Evolutionary conservation across 2,797 vertebrate species (phyloP).

Genomic region (Sternarchorhynchus goeldii): DNA sequence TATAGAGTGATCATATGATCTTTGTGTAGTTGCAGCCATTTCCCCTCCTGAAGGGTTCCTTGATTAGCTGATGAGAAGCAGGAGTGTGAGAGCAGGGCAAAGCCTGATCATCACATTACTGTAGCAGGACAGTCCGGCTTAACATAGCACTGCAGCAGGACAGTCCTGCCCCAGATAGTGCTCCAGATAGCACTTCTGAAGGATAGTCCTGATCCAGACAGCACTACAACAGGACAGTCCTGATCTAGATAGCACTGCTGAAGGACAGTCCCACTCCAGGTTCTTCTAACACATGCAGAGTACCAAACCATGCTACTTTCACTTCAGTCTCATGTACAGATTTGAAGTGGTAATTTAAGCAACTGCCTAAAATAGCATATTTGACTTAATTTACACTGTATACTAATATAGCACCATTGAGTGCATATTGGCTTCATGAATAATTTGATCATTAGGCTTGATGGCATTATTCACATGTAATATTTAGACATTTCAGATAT

Average conservation of each 20-base stretch:
- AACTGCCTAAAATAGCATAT: background rate
- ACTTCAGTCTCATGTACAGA: background rate
- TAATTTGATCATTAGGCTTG: conserved; percentile 17
- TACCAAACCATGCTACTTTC: background rate
- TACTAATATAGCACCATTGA: conserved; percentile 9
- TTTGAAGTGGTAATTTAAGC: conserved; percentile 19
- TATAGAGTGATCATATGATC: too few species aligned
- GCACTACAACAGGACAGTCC: too few species aligned
- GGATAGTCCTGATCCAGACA: too few species aligned
- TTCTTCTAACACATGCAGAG: background rate
- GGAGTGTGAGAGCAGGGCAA: background rate
- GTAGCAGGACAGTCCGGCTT: too few species aligned
- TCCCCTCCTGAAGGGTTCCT: background rate
- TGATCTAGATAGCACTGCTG: too few species aligned
- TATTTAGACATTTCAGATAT: background rate
- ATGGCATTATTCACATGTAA: conserved; percentile 24
- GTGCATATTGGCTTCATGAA: conserved; percentile 12
- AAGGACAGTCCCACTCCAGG: background rate
- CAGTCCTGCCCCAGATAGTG: background rate
- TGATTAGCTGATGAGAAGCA: background rate
- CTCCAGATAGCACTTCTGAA: background rate
- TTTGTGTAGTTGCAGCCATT: background rate
- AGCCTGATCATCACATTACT: background rate
- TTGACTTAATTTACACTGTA: conserved; percentile 14
- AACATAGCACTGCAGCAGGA: too few species aligned